phyloP scores from a whole-genome alignment of 1,140 invertebrate genomes.

The Drosophila mojavensis region DNA sequence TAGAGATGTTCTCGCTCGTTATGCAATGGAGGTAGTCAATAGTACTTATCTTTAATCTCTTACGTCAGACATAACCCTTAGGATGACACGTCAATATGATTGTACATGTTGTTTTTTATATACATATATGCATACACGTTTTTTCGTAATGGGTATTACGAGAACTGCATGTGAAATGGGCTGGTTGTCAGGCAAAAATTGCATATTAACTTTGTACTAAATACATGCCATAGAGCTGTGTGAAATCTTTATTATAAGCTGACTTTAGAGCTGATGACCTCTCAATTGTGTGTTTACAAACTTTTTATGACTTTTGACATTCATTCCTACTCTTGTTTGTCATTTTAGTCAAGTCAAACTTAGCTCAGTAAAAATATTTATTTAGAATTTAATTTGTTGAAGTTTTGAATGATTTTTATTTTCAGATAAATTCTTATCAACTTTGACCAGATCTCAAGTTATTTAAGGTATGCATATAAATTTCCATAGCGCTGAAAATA shows the following conservation, averaged over 20 bases:
- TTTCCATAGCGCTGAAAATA: conserved; percentile 17
- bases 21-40: conserved; percentile 34
- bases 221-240: conserved; percentile 17
- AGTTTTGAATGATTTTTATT: neutral
- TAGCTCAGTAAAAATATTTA: neutral
- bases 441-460: conserved; percentile 10
- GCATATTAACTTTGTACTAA: conserved; percentile 1
- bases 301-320: too few relatives aligned
- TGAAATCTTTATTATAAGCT: conserved; percentile 3
- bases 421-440: conserved; percentile 15
- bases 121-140: conserved; percentile 7
- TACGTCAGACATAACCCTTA: conserved; percentile 40
- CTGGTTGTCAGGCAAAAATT: neutral
- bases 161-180: conserved; percentile 47
- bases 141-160: conserved; percentile 31
- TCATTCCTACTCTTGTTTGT: too few relatives aligned
- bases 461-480: neutral
- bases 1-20: conserved; percentile 35
- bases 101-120: conserved; percentile 23
- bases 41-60: conserved; percentile 27
- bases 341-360: too few relatives aligned
- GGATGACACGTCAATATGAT: conserved; percentile 53
- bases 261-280: conserved; percentile 13
- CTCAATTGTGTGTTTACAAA: too few relatives aligned
- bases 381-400: neutral